Conservation (phyloP, 2,888 invertebrate genomes). For the Phalera bucephala region DNA sequence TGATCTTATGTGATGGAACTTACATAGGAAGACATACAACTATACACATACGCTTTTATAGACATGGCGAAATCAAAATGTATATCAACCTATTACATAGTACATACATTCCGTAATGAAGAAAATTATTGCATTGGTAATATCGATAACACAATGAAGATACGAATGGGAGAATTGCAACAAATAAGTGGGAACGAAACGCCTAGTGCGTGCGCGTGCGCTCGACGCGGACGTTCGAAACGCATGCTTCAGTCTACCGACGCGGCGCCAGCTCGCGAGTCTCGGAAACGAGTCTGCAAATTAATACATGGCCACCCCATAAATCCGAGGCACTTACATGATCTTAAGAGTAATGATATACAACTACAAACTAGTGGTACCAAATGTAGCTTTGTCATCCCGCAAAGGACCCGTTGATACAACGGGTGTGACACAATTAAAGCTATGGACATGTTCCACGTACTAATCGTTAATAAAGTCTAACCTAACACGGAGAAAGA, state of each 20-base stretch:
- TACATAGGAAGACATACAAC: slow-evolving; percentile 81
- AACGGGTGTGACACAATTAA: slow-evolving; percentile 79
- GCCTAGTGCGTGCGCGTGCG: slow-evolving; percentile 3
- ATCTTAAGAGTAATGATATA: slow-evolving; percentile 80
- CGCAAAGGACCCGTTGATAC: slow-evolving; percentile 77
- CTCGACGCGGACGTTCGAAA: not conserved
- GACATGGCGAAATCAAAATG: slow-evolving; percentile 48
- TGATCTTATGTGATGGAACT: slow-evolving; percentile 64
- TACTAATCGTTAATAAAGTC: slow-evolving; percentile 68
- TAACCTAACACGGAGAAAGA: slow-evolving; percentile 79
- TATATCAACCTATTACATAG: slow-evolving; percentile 34
- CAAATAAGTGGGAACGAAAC: slow-evolving; percentile 12
- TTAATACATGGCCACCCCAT: slow-evolving; percentile 69
- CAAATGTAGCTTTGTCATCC: slow-evolving; percentile 70
- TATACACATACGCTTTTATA: slow-evolving; percentile 63
- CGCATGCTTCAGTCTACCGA: slow-evolving; percentile 18
- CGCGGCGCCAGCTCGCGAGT: slow-evolving; percentile 15
- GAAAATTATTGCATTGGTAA: slow-evolving; percentile 20
- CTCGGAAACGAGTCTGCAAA: slow-evolving; percentile 49
- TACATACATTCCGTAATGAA: slow-evolving; percentile 25
- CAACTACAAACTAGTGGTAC: slow-evolving; percentile 76
- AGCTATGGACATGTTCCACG: slow-evolving; percentile 82
- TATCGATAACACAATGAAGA: slow-evolving; percentile 12
- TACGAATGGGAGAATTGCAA: slow-evolving; percentile 21
- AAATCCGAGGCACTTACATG: slow-evolving; percentile 80